phyloP scores from a whole-genome alignment of 2,888 invertebrate genomes.

The Junonia oenone region DNA sequence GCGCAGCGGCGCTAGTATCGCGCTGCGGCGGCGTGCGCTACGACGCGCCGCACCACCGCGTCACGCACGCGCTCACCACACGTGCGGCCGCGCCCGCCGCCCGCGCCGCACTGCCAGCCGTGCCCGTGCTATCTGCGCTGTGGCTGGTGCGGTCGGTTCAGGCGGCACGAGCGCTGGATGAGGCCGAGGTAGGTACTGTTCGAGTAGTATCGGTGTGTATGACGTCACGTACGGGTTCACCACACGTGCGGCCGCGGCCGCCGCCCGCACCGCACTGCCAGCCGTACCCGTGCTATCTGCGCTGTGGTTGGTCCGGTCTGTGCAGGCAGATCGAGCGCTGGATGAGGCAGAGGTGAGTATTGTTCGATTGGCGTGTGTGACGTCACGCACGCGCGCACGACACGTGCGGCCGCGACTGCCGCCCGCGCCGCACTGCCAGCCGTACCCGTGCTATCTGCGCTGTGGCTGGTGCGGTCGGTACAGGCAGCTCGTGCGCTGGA shows the following conservation, averaged over 20 bases:
- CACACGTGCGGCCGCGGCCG: constrained; percentile 35
- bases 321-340: constrained; percentile 62
- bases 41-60: constrained; percentile 85
- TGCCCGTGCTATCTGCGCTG: constrained; percentile 82
- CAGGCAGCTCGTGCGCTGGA: constrained; percentile 53
- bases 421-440: constrained; percentile 66
- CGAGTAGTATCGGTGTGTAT: too few species aligned
- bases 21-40: constrained; percentile 90
- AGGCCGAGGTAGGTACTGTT: too few species aligned
- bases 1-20: constrained; percentile 53
- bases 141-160: constrained; percentile 89
- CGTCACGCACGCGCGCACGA: too few species aligned
- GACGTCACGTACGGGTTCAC: too few species aligned
- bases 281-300: too few species aligned
- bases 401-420: constrained; percentile 37
- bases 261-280: constrained; percentile 64
- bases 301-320: constrained; percentile 88
- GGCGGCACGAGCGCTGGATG: constrained; percentile 47
- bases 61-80: constrained; percentile 86
- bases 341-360: constrained; percentile 55
- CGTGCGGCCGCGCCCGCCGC: constrained; percentile 36
- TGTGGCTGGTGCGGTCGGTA: constrained; percentile 89
- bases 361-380: too few species aligned
- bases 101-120: constrained; percentile 53
- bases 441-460: too few species aligned